Evolutionary conservation across 35 echinoderm and acorn worm species (phyloP), one percentile per base, ranked within the genome.

Genomic region (Apostichopus californicus): DNA sequence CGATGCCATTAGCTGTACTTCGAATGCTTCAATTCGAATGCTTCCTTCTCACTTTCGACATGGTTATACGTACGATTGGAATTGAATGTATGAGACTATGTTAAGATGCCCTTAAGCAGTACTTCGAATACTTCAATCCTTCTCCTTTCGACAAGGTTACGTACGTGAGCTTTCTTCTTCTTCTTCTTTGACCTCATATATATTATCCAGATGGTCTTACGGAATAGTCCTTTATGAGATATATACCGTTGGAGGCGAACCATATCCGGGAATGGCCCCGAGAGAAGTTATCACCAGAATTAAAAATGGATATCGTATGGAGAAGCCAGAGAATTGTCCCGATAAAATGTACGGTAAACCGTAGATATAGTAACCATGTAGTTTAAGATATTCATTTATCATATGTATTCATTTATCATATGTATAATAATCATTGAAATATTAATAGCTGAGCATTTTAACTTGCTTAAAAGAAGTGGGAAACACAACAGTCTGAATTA

Each of bases 201-300:
- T 86, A 12, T 61, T 61, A 61, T 46, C 34, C 56, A 91, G 90
- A 22, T 91, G 90, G 90, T 91, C 90, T 7, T 91, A 80, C 26
- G 90, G 90, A 26, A 25, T 91, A 56, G 90, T 91, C 2, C 56
- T 91, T 14, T 79, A 91, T 91, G 90, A 91, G 59, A 91, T 91
- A 26, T 75, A 56, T 54, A 91, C 77, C 6, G 15, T 53, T 6
- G 90, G 90, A 46, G 75, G 23, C 5, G 73, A 66, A 5, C 90
- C 90, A 13, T 91, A 91, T 91, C 72, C 71, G 2, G 90, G 78
- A 10, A 91, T 91, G 90, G 22, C 8, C 14, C 63, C 90, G 54
- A 15, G 54, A 78, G 77, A 81, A 81, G 90, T 91, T 9, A 78
- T 91, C 9, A 65, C 17, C 17, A 14, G 25, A 9, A 18, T 81